Base-by-base conservation (phyloP, 2,797 vertebrate species). In the Kryptopterus vitreolus region DNA sequence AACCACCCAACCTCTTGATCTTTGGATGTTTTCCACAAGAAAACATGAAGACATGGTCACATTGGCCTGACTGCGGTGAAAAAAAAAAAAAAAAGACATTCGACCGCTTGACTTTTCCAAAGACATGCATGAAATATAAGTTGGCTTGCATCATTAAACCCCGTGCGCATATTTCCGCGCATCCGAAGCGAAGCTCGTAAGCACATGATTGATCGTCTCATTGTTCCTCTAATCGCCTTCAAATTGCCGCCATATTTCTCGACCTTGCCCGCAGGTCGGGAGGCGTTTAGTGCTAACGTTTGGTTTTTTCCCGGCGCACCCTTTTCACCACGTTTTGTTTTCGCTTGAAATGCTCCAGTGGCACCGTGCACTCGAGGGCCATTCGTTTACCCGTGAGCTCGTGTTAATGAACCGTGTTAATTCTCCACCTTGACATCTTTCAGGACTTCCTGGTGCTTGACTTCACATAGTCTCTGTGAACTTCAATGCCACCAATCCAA, bases 391-490 rank as follows among this genome's bases (percentile, higher is more conserved):
- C 90, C 92, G 62, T 48, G 87, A 87, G 92, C n/a, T 9, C 87
- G 88, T 91, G 93, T 92, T 93, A 93, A 89, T 86, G 85, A 90
- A 85, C 85, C 80, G 76, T 79, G 81, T 90, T 92, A 91, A 92
- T 92, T 91, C 90, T 90, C 90, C 70, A 87, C 86, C 83, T 83
- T 80, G 78, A 79, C 82, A 85, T 90, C 92, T 91, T 90, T 71
- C 78, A 89, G 92, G 91, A 91, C 85, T 77, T 83, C 79, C 82
- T 22, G 61, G 20, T 72, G 68, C 81, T 84, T 46, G 50, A 62
- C 79, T 85, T 68, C 48, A 83, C 68, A 71, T 71, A 81, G 59
- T 76, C 29, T 57, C 57, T 66, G 7, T 43, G 38, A 43, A 43
- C 38, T 43, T 7, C 38, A 43, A n/a, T 53, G 20, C 10, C 69